Percentiles rank a stretch among this genome's conserved stretches.
Conservation (phyloP, 2,888 invertebrate species). For the Habroteleia sp. region DNA sequence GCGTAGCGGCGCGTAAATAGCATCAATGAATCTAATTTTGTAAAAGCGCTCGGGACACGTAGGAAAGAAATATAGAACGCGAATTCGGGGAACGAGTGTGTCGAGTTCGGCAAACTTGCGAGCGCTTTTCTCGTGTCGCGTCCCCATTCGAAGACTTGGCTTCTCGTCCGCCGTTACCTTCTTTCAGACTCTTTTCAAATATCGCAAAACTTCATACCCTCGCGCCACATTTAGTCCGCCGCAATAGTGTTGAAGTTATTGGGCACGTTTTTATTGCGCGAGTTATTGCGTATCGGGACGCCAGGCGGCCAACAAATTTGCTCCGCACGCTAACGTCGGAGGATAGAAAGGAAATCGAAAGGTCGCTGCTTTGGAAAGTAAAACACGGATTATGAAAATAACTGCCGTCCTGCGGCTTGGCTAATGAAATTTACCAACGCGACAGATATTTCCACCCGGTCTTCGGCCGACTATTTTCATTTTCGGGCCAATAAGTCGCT, state of each 20-base stretch:
- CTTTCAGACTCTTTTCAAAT: constrained; percentile 68
- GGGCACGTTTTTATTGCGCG: constrained; percentile 74
- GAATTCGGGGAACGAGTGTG: constrained; percentile 7
- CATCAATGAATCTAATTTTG: constrained; percentile 41
- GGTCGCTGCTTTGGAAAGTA: constrained; percentile 33
- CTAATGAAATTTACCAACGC: constrained; percentile 4
- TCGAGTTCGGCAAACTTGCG: constrained; percentile 11
- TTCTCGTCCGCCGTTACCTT: constrained; percentile 34
- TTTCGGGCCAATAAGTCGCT: constrained; percentile 9
- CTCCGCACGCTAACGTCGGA: constrained; percentile 38
- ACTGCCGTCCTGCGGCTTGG: constrained; percentile 1
- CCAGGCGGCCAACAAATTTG: constrained; percentile 73
- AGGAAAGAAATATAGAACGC: constrained; percentile 23
- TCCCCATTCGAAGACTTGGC: constrained; percentile 31
- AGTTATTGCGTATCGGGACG: constrained; percentile 73
- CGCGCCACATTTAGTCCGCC: constrained; percentile 43
- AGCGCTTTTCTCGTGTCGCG: constrained; percentile 26
- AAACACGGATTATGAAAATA: constrained; percentile 58
- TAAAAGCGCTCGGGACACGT: constrained; percentile 22
- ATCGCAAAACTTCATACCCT: constrained; percentile 70
- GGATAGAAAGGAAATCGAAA: constrained; percentile 38
- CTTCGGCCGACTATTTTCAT: constrained; percentile 17
- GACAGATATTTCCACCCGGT: constrained; percentile 3
- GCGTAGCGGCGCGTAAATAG: constrained; percentile 24
- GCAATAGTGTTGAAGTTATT: constrained; percentile 70